phyloP scores from a whole-genome alignment of 2,888 invertebrate species.

The Cheilosia pagana region DNA sequence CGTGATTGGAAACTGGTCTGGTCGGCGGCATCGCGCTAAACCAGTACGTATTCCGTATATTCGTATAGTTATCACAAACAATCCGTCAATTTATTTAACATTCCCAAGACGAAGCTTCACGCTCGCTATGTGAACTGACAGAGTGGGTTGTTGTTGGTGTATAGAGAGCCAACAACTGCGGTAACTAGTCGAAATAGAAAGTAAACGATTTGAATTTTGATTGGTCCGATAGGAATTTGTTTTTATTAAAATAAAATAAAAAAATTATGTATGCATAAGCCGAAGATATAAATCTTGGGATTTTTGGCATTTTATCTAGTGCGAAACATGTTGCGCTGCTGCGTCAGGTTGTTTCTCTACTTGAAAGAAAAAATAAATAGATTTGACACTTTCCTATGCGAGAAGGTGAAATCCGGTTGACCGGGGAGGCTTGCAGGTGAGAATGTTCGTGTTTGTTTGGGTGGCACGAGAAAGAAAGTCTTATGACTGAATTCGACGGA shows the following conservation, averaged over 20 bases:
- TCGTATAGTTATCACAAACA: constrained; percentile 36
- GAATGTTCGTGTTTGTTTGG: neutral
- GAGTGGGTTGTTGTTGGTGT: constrained; percentile 3
- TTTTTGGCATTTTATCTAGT: constrained; percentile 38
- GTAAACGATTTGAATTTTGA: constrained; percentile 61
- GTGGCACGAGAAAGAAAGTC: constrained; percentile 4
- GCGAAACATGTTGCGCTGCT: constrained; percentile 32
- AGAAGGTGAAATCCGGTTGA: constrained; percentile 41
- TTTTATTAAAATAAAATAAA: neutral
- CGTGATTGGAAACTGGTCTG: constrained; percentile 65
- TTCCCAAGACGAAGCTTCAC: constrained; percentile 63
- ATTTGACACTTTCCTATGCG: constrained; percentile 13
- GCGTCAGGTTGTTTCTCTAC: constrained; percentile 22
- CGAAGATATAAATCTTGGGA: constrained; percentile 39
- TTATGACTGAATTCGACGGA: neutral
- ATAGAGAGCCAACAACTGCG: constrained; percentile 43
- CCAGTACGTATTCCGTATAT: constrained; percentile 49
- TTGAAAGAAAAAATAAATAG: neutral
- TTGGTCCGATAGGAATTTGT: constrained; percentile 30
- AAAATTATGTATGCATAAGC: constrained; percentile 11
- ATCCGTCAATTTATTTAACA: constrained; percentile 65
- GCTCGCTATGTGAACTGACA: neutral
- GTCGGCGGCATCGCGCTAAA: constrained; percentile 52
- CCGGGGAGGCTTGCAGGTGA: neutral
- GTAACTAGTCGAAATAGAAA: constrained; percentile 61